These are phyloP conservation scores for Scartelaos histophorus DNA, from an alignment of 2,113 vertebrate genomes.

Conservation along the genomic window DNA sequence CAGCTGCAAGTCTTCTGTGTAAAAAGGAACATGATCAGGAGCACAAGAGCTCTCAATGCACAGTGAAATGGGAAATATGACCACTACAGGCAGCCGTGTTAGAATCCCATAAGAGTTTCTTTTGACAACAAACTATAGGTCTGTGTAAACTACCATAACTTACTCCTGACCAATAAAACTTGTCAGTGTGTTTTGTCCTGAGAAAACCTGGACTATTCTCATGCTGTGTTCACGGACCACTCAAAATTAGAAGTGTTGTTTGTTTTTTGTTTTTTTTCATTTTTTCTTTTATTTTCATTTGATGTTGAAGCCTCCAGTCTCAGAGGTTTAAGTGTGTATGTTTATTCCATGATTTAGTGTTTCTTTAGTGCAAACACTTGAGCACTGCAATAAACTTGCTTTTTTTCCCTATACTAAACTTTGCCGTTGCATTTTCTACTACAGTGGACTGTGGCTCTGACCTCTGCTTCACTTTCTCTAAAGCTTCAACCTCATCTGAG, in stretches of 20 bases:
- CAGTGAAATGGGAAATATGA: conserved; percentile 1
- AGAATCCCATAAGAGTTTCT: not conserved
- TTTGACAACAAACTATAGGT: not conserved
- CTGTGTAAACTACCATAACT: not conserved
- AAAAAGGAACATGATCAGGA: not conserved
- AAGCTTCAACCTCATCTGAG: not conserved
- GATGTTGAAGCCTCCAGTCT: not conserved
- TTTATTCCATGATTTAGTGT: too few relatives aligned
- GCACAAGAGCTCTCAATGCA: not conserved
- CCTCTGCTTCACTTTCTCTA: conserved; percentile 6
- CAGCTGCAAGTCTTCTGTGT: conserved; percentile 6
- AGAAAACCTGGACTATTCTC: not conserved
- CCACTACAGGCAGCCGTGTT: not conserved
- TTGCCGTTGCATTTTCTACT: not conserved
- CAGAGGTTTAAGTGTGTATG: not conserved
- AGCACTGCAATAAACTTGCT: not conserved
- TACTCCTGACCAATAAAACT: not conserved
- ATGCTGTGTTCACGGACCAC: not conserved
- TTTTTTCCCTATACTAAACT: not conserved
- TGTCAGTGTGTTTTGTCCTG: not conserved
- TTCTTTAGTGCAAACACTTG: not conserved
- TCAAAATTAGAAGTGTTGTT: not conserved
- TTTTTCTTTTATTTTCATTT: not conserved
- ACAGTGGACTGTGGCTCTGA: not conserved
- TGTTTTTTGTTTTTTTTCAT: not conserved